Base-by-base conservation (phyloP, 2,113 vertebrate genomes). In the Apodemus speciosus region DNA sequence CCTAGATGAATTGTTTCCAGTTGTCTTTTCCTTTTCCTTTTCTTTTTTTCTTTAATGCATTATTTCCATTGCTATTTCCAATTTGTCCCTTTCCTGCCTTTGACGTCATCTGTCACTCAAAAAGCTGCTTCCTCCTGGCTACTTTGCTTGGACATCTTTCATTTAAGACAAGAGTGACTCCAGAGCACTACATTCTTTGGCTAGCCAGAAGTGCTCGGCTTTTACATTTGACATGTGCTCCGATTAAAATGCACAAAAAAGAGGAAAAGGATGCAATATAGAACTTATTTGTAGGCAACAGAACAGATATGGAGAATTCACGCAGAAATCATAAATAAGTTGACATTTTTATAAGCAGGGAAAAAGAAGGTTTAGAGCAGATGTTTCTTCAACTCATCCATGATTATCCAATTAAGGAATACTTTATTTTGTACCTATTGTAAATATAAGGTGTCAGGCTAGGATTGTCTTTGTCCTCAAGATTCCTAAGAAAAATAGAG, bases 131-230 rank as follows among this genome's bases (percentile, higher is more conserved):
- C 18, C 58, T 95, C 93, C n/a, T 95, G 3, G 73, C 35, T 95
- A 15, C 68, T 87, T 66, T 97, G 89, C 43, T 51, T 94, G n/a
- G 96, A 84, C 95, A 77, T 98, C 96, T 97, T 98, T 98, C 89
- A 97, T 20, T 5, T 86, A 68, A 94, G 60, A 79, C 25, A 2
- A 21, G 94, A 35, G 20, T 15, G 25, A 23, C 23, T 21, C 87
- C n/a, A 20, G 14, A 92, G 62, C 71, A 79, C 51, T 2, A 3
- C 0, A 73, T 14, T 32, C 27, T 91, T 18, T 58, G 72, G 30
- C 49, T n/a, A 60, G 8, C 1, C 88, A 14, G 3, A 92, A n/a
- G 81, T 89, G 94, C 89, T 9, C 43, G 87, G 11, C 9, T 95
- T 95, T 94, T 79, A 62, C 46, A 88, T 0, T 95, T 27, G 40